Conservation (phyloP, 2,888 invertebrate species). For the Cristatella mucedo region DNA sequence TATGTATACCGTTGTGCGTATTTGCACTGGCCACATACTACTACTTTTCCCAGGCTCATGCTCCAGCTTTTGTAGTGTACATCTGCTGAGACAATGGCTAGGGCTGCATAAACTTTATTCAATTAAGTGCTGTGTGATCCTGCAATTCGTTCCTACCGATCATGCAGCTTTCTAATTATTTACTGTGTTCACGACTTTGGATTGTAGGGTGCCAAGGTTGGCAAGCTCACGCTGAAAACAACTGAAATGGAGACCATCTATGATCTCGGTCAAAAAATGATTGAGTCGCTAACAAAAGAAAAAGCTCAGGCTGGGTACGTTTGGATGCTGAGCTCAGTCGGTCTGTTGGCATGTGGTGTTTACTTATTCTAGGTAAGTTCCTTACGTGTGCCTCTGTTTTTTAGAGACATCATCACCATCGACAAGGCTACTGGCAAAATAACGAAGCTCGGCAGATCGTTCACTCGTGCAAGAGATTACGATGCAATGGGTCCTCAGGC, state of each 20-base stretch:
- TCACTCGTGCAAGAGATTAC: slow-evolving; percentile 86
- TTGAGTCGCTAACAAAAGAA: slow-evolving; percentile 84
- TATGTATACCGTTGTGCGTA: too few species aligned
- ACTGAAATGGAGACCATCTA: slow-evolving; percentile 99
- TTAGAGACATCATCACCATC: slow-evolving; percentile 83
- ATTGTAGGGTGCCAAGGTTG: slow-evolving; percentile 57
- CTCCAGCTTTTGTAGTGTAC: too few species aligned
- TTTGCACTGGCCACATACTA: too few species aligned
- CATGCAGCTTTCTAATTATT: too few species aligned
- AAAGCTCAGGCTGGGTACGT: slow-evolving; percentile 52
- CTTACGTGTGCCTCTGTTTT: slow-evolving; percentile 13
- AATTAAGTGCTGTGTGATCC: too few species aligned
- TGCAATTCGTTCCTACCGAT: too few species aligned
- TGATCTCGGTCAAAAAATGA: slow-evolving; percentile 94
- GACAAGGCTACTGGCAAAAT: slow-evolving; percentile 95
- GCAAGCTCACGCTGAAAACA: slow-evolving; percentile 87
- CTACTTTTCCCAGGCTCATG: too few species aligned
- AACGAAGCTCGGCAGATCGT: slow-evolving; percentile 74
- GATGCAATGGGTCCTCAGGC: slow-evolving; percentile 73
- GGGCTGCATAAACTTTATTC: too few species aligned
- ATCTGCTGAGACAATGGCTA: too few species aligned
- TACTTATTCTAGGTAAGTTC: too few species aligned
- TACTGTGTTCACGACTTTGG: too few species aligned
- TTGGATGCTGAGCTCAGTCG: not conserved
- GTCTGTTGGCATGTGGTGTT: not conserved